phyloP scores from a whole-genome alignment of 2,797 vertebrate species.

The Thalassophryne amazonica region DNA sequence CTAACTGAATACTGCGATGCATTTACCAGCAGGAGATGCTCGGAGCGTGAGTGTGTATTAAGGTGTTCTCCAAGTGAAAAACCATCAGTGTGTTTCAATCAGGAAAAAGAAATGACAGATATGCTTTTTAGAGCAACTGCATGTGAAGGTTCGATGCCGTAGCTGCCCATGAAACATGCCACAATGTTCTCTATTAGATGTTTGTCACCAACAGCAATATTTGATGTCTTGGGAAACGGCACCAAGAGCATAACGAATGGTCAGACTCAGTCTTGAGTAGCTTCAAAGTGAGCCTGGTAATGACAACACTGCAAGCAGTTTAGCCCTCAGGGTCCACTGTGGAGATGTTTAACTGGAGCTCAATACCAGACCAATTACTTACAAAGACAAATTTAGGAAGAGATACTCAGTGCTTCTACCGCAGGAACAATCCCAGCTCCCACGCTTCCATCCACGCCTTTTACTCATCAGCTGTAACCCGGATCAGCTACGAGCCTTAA shows the following conservation, averaged over 20 bases:
- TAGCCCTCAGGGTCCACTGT: constrained; percentile 37
- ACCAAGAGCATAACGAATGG: constrained; percentile 29
- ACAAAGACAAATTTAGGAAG: constrained; percentile 50
- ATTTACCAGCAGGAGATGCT: too few relatives aligned
- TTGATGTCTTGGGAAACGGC: constrained; percentile 1
- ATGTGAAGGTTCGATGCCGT: background rate
- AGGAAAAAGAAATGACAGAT: background rate
- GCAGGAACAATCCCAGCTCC: constrained; percentile 21
- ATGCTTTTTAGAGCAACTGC: background rate
- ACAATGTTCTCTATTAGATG: constrained; percentile 8
- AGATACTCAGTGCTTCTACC: constrained; percentile 46
- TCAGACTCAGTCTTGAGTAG: constrained; percentile 22
- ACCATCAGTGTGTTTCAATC: background rate
- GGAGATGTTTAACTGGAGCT: constrained; percentile 54
- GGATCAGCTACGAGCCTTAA: too few relatives aligned
- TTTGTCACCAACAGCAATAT: constrained; percentile 13
- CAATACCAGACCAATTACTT: constrained; percentile 59
- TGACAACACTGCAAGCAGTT: constrained; percentile 42
- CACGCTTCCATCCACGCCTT: constrained; percentile 16
- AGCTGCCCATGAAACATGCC: constrained; percentile 6
- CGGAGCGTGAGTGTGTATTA: too few relatives aligned
- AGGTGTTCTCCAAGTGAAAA: background rate
- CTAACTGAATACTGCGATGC: too few relatives aligned
- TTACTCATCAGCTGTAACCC: constrained; percentile 29
- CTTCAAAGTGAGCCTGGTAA: constrained; percentile 57